phyloP scores from a whole-genome alignment of 2,797 vertebrate genomes.

The Sebastes vulpes region DNA sequence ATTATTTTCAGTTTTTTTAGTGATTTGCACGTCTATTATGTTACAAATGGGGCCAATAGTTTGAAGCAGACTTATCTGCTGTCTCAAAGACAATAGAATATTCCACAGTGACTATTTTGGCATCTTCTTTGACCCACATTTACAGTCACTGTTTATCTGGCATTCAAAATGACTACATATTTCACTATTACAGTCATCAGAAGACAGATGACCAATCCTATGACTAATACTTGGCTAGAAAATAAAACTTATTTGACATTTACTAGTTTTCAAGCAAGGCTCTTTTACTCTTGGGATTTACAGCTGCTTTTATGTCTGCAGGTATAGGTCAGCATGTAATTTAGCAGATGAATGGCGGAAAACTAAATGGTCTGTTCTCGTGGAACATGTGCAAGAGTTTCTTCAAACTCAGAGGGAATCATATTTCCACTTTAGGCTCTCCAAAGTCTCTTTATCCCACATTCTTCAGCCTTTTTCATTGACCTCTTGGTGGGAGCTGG shows the following conservation, averaged over 20 bases:
- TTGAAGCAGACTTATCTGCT: neutral
- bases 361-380: neutral
- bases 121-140: slow-evolving; percentile 4
- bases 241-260: neutral
- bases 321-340: neutral
- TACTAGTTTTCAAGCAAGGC: neutral
- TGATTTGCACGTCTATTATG: neutral
- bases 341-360: neutral
- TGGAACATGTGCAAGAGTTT: neutral
- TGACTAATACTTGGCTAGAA: neutral
- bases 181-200: neutral
- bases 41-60: neutral
- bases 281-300: neutral
- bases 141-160: neutral
- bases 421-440: neutral
- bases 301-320: neutral
- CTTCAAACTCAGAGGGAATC: neutral
- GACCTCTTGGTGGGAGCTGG: neutral
- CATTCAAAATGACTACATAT: slow-evolving; percentile 1
- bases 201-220: neutral
- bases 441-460: neutral
- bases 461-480: neutral
- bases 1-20: neutral
- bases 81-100: neutral
- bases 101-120: neutral